Conservation (phyloP, 2,888 invertebrate genomes). For the Choristoneura rosaceana region DNA sequence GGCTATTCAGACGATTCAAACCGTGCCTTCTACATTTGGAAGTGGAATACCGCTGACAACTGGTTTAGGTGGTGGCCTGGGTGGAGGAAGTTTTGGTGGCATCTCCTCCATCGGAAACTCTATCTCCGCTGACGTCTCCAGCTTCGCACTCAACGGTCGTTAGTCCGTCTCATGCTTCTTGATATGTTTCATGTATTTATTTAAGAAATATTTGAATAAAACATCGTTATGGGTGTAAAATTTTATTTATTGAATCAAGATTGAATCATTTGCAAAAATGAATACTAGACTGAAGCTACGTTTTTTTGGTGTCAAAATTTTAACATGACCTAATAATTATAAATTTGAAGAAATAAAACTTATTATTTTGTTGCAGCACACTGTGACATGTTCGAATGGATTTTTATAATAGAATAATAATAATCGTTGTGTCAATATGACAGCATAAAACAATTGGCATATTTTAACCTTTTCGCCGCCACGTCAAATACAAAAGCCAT, state of each 20-base stretch:
- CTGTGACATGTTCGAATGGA: too few relatives aligned
- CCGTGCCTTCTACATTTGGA: conserved; percentile 46
- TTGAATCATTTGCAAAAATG: conserved; percentile 8
- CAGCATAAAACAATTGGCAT: too few relatives aligned
- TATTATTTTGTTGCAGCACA: too few relatives aligned
- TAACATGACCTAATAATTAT: neutral
- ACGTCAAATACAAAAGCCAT: too few relatives aligned
- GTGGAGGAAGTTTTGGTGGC: conserved; percentile 43
- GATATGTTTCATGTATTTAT: conserved; percentile 28
- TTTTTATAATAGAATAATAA: too few relatives aligned
- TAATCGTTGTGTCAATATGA: too few relatives aligned
- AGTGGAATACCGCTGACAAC: conserved; percentile 39
- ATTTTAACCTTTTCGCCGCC: too few relatives aligned
- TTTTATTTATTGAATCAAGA: conserved; percentile 29
- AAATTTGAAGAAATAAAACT: neutral
- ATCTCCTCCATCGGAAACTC: conserved; percentile 41
- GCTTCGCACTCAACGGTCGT: conserved; percentile 38
- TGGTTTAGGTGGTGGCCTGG: conserved; percentile 29
- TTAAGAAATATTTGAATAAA: conserved; percentile 37
- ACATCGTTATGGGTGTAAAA: conserved; percentile 37
- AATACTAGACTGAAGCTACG: neutral
- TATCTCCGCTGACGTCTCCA: conserved; percentile 35
- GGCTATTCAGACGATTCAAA: conserved; percentile 43
- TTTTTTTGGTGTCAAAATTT: neutral
- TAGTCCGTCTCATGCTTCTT: conserved; percentile 20